A percentile compares a stretch with the other conserved stretches of the same genome.
These are phyloP conservation scores for Lutjanus argentimaculatus DNA, from an alignment of 2,797 vertebrate species.

Conservation along the genomic window DNA sequence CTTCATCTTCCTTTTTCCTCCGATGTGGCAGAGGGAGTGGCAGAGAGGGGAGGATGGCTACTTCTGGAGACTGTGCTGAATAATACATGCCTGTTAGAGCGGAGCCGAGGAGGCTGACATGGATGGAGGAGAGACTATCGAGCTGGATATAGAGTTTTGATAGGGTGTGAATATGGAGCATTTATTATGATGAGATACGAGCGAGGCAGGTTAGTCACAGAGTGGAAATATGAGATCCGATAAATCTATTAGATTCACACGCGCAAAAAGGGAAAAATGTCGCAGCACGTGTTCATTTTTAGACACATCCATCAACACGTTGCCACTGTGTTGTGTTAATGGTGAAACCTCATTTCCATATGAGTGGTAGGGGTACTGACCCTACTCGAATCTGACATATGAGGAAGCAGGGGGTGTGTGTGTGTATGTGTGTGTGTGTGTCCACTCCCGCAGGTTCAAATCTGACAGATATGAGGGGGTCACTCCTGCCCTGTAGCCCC, in stretches of 20 bases:
- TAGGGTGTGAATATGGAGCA: slow-evolving; percentile 42
- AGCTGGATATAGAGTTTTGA: slow-evolving; percentile 67
- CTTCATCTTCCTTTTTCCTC: background rate
- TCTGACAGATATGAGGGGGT: slow-evolving; percentile 60
- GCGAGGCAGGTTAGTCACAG: slow-evolving; percentile 13
- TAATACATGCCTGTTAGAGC: slow-evolving; percentile 68
- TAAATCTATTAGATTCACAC: slow-evolving; percentile 10
- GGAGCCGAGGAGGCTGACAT: slow-evolving; percentile 49
- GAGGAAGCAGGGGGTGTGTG: background rate
- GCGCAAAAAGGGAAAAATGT: background rate
- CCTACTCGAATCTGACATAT: slow-evolving; percentile 29
- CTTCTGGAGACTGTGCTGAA: slow-evolving; percentile 62
- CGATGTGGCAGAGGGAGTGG: background rate
- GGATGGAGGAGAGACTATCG: slow-evolving; percentile 61
- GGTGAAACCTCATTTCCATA: slow-evolving; percentile 16
- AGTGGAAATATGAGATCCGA: slow-evolving; percentile 12
- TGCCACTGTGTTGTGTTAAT: background rate
- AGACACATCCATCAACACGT: slow-evolving; percentile 16
- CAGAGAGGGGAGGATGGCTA: slow-evolving; percentile 33
- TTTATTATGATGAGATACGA: slow-evolving; percentile 63
- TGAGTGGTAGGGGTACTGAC: background rate
- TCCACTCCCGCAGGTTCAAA: slow-evolving; percentile 33
- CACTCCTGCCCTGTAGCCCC: slow-evolving; percentile 55
- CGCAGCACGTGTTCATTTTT: background rate
- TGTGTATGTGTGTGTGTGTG: slow-evolving; percentile 21